Conservation (phyloP, 2,888 invertebrate genomes). For the Fragum fragum region DNA sequence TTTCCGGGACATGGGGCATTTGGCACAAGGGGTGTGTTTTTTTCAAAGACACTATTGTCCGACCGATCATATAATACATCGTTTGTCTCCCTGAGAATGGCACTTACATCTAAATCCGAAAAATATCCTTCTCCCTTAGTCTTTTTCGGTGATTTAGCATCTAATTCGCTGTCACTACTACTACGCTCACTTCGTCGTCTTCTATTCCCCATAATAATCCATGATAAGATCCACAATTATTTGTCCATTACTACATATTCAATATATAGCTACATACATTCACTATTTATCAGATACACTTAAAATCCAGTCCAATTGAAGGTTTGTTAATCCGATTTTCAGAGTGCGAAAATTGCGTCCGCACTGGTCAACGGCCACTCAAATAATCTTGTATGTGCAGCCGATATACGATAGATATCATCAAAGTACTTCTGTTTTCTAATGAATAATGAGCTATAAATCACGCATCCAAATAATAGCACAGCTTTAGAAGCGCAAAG, state of each 20-base stretch:
- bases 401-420: no score
- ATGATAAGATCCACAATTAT: not conserved
- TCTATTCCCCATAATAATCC: conserved; percentile 4
- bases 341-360: conserved; percentile 3
- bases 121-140: not conserved
- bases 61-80: not conserved
- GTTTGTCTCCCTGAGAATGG: conserved; percentile 5
- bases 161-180: not conserved
- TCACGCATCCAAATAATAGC: no score
- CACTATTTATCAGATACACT: no score
- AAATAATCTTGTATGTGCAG: no score
- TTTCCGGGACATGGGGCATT: not conserved
- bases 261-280: no score
- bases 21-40: not conserved
- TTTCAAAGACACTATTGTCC: conserved; percentile 15
- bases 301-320: not conserved
- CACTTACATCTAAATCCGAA: not conserved
- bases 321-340: not conserved
- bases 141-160: not conserved
- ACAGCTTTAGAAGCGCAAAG: no score
- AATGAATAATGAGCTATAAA: no score
- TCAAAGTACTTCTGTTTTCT: no score
- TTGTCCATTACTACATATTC: no score
- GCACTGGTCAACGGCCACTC: conserved; percentile 3
- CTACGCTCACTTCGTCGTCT: not conserved